Conservation (phyloP, 2,888 invertebrate genomes). For the Fragum fragum region DNA sequence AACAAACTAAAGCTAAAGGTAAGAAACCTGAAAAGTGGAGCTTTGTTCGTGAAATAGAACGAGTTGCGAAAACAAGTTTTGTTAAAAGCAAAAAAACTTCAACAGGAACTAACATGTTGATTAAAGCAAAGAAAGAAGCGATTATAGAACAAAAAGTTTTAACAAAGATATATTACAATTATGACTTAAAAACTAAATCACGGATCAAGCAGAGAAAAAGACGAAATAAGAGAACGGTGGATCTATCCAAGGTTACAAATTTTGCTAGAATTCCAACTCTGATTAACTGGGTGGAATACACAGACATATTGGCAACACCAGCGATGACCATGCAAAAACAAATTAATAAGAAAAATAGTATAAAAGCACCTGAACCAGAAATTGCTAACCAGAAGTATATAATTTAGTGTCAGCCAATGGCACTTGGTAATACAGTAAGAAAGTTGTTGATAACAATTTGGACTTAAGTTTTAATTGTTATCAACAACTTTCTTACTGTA, state of each 20-base stretch:
- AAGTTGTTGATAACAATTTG: too few species aligned
- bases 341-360: background rate
- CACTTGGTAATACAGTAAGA: too few species aligned
- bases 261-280: conserved; percentile 54
- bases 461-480: too few species aligned
- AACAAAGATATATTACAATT: conserved; percentile 40
- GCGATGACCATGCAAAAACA: conserved; percentile 60
- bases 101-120: background rate
- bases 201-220: conserved; percentile 40
- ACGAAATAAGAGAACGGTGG: conserved; percentile 28
- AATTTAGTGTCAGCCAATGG: background rate
- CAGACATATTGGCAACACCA: conserved; percentile 45
- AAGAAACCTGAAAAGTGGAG: conserved; percentile 18
- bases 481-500: too few species aligned
- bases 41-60: conserved; percentile 35
- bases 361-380: background rate
- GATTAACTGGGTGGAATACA: conserved; percentile 60
- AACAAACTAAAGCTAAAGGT: conserved; percentile 21
- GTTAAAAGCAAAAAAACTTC: conserved; percentile 13
- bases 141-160: conserved; percentile 44
- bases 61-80: conserved; percentile 43
- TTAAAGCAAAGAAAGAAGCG: conserved; percentile 35
- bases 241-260: conserved; percentile 31
- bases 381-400: conserved; percentile 16
- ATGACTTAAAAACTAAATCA: conserved; percentile 42